Base-by-base conservation (phyloP, 2,797 vertebrate genomes). In the Hypotaenidia philippensis region DNA sequence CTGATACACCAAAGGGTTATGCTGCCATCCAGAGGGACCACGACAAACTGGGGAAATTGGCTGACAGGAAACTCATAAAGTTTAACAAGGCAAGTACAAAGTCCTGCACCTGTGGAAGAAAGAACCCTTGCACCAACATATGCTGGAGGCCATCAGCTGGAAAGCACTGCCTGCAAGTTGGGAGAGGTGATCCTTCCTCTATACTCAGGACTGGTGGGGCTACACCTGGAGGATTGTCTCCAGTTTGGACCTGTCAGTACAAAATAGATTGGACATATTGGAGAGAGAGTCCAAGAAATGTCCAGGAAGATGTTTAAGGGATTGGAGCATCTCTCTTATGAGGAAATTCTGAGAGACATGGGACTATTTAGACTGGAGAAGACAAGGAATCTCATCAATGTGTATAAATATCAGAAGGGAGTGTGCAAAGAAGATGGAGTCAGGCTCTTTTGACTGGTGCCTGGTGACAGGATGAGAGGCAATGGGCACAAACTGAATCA, bases 81-180 rank as follows among this genome's bases (percentile, higher is more conserved):
- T 72, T 32, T 45, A 80, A 2, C 17, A 27, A 49, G 36, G 34
- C 26, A 84, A 68, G 0, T 10, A 26, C 18, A 31, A 83, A 70
- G 38, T 27, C n/a, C 27, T 74, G 47, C 32, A n/a, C 8, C 3
- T 7, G 25, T 26, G 49, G 22, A 5, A 25, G 12, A 61, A 22
- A 25, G 85, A 3, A 16, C 2, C 11, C 19, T 17, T 20, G 25
- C 13, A 32, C 20, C 5, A 19, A 1, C 6, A 4, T 23, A 5
- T 32, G 12, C 45, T 40, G 45, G 20, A n/a, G 5, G 11, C 18
- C 70, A 29, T 8, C n/a, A 59, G 18, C 22, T 14, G n/a, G 55
- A 32, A 12, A 74, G 18, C 13, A 70, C 13, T 25, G 23, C 21
- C 44, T 75, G 53, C 18, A 60, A 36, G 14, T 2, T 0, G 10